A percentile compares a stretch with the other conserved stretches of the same genome.
These are phyloP conservation scores for Uloborus plumipes DNA, from an alignment of 2,888 invertebrate genomes.

Conservation along the genomic window DNA sequence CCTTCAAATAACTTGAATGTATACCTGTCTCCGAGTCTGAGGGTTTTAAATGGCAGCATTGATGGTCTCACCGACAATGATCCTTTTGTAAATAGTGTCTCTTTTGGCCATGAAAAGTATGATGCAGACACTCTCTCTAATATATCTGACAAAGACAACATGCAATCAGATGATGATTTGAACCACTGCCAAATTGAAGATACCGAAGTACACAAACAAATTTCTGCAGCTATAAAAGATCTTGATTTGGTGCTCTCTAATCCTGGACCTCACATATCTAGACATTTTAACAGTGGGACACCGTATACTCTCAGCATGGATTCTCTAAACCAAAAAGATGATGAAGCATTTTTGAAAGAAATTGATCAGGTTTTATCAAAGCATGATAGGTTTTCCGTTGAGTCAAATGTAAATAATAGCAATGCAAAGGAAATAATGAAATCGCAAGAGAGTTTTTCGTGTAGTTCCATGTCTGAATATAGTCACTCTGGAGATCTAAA, in stretches of 20 bases:
- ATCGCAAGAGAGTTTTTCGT: too few species aligned
- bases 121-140: constrained; percentile 22
- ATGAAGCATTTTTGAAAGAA: too few species aligned
- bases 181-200: background rate
- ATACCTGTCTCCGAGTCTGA: constrained; percentile 72
- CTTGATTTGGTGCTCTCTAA: constrained; percentile 51
- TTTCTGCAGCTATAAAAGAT: constrained; percentile 48
- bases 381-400: too few species aligned
- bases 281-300: background rate
- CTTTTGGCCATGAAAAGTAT: constrained; percentile 21
- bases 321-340: too few species aligned
- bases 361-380: too few species aligned
- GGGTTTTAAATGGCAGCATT: constrained; percentile 80
- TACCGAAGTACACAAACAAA: constrained; percentile 9
- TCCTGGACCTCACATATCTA: constrained; percentile 2
- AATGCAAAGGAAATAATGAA: too few species aligned
- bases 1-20: constrained; percentile 63
- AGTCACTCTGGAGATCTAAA: too few species aligned
- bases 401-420: too few species aligned
- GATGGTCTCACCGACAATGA: constrained; percentile 73
- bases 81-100: constrained; percentile 23
- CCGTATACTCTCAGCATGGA: too few species aligned
- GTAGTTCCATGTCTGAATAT: too few species aligned
- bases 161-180: constrained; percentile 16
- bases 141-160: constrained; percentile 18